Evolutionary conservation across 2,888 invertebrate genomes (phyloP).

Genomic region (Scaptomyza caliginosa): DNA sequence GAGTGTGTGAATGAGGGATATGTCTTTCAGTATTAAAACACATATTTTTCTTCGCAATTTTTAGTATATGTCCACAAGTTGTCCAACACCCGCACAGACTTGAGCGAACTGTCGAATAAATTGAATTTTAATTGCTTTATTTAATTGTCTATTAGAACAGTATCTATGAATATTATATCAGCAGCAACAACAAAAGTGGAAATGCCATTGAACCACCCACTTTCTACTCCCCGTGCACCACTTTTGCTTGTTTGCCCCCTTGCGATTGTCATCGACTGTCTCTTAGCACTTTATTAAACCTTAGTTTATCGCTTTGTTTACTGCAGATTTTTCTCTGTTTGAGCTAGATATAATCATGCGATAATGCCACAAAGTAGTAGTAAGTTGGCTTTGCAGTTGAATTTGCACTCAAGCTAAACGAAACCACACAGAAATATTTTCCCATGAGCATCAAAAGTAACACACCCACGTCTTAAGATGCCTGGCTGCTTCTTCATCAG

Average conservation of each 20-base stretch:
- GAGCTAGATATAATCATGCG: slow-evolving; percentile 5
- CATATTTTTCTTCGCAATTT: too few species aligned
- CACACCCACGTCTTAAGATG: slow-evolving; percentile 53
- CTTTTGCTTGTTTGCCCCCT: too few species aligned
- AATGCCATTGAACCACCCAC: slow-evolving; percentile 47
- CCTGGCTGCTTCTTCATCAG: neutral
- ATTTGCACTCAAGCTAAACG: slow-evolving; percentile 35
- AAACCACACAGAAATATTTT: slow-evolving; percentile 40
- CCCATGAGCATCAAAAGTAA: slow-evolving; percentile 54
- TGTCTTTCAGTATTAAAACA: too few species aligned
- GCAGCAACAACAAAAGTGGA: slow-evolving; percentile 15
- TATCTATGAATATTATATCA: too few species aligned
- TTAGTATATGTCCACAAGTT: neutral
- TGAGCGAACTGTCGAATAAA: slow-evolving; percentile 41
- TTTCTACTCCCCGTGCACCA: too few species aligned
- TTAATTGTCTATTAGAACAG: slow-evolving; percentile 48
- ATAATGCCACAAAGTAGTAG: neutral
- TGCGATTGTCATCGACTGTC: slow-evolving; percentile 28
- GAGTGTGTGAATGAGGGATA: neutral
- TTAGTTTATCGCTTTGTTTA: slow-evolving; percentile 33
- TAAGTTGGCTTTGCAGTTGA: slow-evolving; percentile 40
- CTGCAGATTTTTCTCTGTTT: neutral
- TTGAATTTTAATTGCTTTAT: slow-evolving; percentile 66
- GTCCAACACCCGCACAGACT: neutral
- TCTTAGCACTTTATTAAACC: slow-evolving; percentile 38